Base-by-base conservation (phyloP, 1,140 invertebrate genomes). In the Globodera ellingtonae region DNA sequence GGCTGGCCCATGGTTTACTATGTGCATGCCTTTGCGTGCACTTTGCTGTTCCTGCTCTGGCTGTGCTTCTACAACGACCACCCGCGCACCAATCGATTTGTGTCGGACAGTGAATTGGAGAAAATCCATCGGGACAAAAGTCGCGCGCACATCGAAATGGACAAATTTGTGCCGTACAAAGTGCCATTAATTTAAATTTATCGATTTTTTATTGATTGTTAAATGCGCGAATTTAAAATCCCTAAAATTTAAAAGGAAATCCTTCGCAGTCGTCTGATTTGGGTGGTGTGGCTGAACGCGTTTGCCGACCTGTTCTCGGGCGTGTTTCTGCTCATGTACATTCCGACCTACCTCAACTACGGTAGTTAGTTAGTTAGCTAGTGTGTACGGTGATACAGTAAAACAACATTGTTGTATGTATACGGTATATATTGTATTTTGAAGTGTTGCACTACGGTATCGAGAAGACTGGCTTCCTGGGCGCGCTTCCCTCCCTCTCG, bases 1-100 rank as follows among this genome's bases (percentile, higher is more conserved):
- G 84, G 84, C 47, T 85, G 84, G 84, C 79, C 83, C 59, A 76
- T 62, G n/a, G 72, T 84, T 35, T 81, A 84, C 67, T 85, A 86
- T 66, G 48, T 77, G 67, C 81, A 81, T 50, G 79, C 81, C 6
- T 66, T 78, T 24, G 84, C 59, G 18, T 71, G 79, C 56, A 35
- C 82, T 15, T 47, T 81, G 44, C 50, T 86, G 9, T 84, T 86
- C 47, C 52, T 75, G 24, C 48, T 83, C 7, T 85, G 84, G 84
- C 50, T 76, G 50, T 9, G 72, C 15, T 74, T 86, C 35, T 85
- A 86, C 66, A 71, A 66, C 67, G 84, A 85, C 74, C 59, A 77
- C 44, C 84, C 84, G 48, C 79, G 81, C 35, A 71, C 65, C 8
- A 74, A 77, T 47, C 56, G 44, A 44, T 72, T 75, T 67, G 78